Evolutionary conservation across 2,797 vertebrate genomes (phyloP).

Genomic region (Takifugu rubripes): DNA sequence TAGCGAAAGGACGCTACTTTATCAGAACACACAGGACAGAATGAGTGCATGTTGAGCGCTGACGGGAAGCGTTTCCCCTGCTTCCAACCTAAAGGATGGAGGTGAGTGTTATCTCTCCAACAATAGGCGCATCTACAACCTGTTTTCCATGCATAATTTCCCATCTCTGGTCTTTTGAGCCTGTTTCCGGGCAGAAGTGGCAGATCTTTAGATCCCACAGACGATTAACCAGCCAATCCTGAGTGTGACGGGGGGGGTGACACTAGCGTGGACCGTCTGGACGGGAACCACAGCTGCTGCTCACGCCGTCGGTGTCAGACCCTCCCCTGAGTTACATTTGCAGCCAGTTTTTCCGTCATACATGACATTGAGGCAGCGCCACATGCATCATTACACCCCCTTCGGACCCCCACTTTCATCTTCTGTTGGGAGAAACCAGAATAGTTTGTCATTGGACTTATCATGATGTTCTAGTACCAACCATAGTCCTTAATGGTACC

Average conservation of each 20-base stretch:
- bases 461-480: constrained; percentile 65
- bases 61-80: neutral
- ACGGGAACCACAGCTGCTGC: constrained; percentile 53
- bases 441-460: constrained; percentile 98
- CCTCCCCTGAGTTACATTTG: constrained; percentile 42
- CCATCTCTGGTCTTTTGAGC: neutral
- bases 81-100: neutral
- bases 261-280: constrained; percentile 40
- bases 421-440: constrained; percentile 75
- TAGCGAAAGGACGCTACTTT: neutral
- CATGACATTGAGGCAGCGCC: constrained; percentile 40
- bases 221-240: constrained; percentile 19
- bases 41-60: neutral
- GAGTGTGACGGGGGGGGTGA: constrained; percentile 29
- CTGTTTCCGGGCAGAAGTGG: neutral
- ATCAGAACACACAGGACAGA: neutral
- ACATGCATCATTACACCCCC: constrained; percentile 24
- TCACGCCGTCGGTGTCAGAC: constrained; percentile 39
- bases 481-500: constrained; percentile 50
- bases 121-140: neutral
- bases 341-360: constrained; percentile 62
- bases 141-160: too few relatives aligned
- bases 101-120: neutral
- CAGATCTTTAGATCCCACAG: constrained; percentile 8
- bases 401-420: constrained; percentile 40